Evolutionary conservation across 2,113 vertebrate genomes (phyloP), one percentile per base, ranked within the genome.

Genomic region (Chloropsis hardwickii): DNA sequence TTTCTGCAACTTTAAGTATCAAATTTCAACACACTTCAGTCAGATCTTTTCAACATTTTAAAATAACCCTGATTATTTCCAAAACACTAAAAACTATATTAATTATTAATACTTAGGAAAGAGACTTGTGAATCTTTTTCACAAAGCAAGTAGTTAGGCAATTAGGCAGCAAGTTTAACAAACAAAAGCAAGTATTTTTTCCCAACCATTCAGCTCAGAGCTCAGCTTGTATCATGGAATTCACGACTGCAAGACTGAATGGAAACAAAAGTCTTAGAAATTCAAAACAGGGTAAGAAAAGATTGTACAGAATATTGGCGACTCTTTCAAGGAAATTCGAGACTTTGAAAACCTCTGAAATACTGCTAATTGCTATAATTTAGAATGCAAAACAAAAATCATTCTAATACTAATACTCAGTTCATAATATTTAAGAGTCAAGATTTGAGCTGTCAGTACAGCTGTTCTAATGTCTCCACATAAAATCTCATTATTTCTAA

Each of bases 191-290:
- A 74, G 31, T n/a, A 31, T 45, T 87, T 51, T 73, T 28, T 18
- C 31, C 62, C 31, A 60, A 20, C 7, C 17, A 45, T 12, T 86
- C 57, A 82, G 33, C 29, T 86, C 60, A 69, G 27, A 95, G 65
- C 17, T 84, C 5, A 0, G 18, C 18, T 87, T 58, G 21, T 45
- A 74, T 74, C 0, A 0, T 7, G 27, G 39, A 91, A 70, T 16
- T 87, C 35, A 50, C 0, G 0, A 45, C 28, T 83, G 39, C 9
- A 85, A 62, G 8, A 74, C 10, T 37, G 33, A 90, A 48, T 20
- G 21, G 21, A 92, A 88, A 82, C 18, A 66, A 29, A 69, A 81
- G 42, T 42, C 60, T 50, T 28, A 81, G 2, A 1, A 64, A 82
- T 31, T 88, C 71, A 80, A 79, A 83, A 58, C 35, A 28, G 5